A percentile compares a stretch with the other conserved stretches of the same genome.
Evolutionary conservation across 2,797 vertebrate genomes (phyloP).

Genomic region (Danio aesculapii): DNA sequence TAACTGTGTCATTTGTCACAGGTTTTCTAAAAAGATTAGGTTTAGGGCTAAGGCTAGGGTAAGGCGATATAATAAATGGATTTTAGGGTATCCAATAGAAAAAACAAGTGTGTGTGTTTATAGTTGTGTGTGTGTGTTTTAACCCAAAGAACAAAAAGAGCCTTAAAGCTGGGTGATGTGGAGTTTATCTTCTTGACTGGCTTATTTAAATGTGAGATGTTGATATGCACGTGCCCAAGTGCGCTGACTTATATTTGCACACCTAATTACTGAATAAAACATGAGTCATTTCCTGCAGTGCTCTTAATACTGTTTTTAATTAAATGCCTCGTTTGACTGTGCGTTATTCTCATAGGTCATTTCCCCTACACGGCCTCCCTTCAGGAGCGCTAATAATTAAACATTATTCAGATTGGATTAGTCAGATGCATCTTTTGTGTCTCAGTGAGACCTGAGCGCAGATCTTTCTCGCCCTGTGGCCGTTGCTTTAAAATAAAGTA

Average conservation of each 20-base stretch:
- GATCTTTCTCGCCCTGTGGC: conserved; percentile 51
- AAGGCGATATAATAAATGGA: too few species aligned
- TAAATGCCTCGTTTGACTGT: conserved; percentile 56
- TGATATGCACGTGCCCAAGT: conserved; percentile 45
- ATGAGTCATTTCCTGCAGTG: conserved; percentile 26
- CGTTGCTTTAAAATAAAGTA: conserved; percentile 45
- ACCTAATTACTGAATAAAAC: conserved; percentile 38
- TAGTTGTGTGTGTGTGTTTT: conserved; percentile 49
- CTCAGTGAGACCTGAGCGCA: conserved; percentile 29
- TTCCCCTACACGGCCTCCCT: conserved; percentile 48
- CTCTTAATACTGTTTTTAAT: conserved; percentile 54
- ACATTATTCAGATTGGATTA: conserved; percentile 61
- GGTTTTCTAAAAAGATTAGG: too few species aligned
- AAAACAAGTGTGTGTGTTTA: conserved; percentile 26
- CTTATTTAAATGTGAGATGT: conserved; percentile 49
- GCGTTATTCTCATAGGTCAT: conserved; percentile 58
- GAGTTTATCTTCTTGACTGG: conserved; percentile 43
- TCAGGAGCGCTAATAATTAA: conserved; percentile 59
- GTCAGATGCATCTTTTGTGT: conserved; percentile 53
- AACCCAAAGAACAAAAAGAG: conserved; percentile 56
- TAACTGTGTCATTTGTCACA: too few species aligned
- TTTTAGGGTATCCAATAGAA: too few species aligned
- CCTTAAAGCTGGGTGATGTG: conserved; percentile 64
- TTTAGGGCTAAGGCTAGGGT: too few species aligned
- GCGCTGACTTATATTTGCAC: conserved; percentile 51